Conservation (phyloP, 1,140 invertebrate genomes). For the Aphelenchoides fujianensis region DNA sequence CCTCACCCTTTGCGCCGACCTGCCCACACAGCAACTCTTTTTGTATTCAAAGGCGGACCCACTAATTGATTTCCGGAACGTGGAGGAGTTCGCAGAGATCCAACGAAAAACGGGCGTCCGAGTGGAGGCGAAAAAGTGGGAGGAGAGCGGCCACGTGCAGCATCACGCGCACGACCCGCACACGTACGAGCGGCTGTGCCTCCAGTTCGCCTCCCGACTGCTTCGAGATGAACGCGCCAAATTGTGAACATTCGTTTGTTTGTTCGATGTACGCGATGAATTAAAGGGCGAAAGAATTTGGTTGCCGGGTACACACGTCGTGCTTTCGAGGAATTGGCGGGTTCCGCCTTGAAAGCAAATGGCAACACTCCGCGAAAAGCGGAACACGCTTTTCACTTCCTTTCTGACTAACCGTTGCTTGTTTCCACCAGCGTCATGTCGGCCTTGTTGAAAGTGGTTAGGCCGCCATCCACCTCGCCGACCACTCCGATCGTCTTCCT, state of each 20-base stretch:
- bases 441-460: neutral
- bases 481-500: neutral
- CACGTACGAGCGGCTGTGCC: neutral
- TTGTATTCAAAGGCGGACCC: neutral
- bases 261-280: too few relatives aligned
- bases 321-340: too few relatives aligned
- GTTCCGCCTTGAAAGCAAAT: too few relatives aligned
- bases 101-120: neutral
- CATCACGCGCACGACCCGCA: neutral
- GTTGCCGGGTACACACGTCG: too few relatives aligned
- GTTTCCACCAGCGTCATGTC: neutral
- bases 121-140: neutral
- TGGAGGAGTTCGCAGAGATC: conserved; percentile 2
- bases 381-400: too few relatives aligned
- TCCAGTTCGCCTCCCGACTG: neutral
- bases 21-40: neutral
- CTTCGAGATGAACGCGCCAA: neutral
- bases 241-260: too few relatives aligned
- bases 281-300: too few relatives aligned
- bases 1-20: neutral
- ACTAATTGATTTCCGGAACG: neutral
- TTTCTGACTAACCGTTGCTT: too few relatives aligned
- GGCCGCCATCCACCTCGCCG: neutral
- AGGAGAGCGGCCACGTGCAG: neutral
- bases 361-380: too few relatives aligned